phyloP scores from a whole-genome alignment of 2,888 invertebrate species.

The Dyspetes luteomarginatus region DNA sequence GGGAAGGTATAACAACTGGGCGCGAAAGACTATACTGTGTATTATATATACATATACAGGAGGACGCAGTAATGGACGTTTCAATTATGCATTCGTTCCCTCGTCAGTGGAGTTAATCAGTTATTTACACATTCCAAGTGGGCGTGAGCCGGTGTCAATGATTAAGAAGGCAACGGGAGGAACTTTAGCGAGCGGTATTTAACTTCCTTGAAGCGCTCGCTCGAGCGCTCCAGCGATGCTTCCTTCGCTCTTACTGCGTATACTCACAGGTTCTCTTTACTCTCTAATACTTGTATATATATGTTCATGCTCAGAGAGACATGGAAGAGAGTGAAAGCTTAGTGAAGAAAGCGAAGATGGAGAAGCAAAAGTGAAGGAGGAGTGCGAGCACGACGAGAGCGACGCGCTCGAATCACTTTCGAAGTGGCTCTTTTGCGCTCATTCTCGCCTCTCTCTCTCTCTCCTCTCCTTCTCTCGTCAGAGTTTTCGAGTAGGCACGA shows the following conservation, averaged over 20 bases:
- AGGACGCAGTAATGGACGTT: constrained; percentile 77
- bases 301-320: constrained; percentile 14
- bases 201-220: constrained; percentile 72
- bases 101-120: constrained; percentile 74
- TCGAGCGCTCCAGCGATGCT: constrained; percentile 60
- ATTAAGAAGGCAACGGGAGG: constrained; percentile 73
- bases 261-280: constrained; percentile 41
- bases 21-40: constrained; percentile 11
- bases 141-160: constrained; percentile 79
- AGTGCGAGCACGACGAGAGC: constrained; percentile 38
- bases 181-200: constrained; percentile 77
- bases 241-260: constrained; percentile 22
- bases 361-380: constrained; percentile 19
- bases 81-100: constrained; percentile 79
- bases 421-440: constrained; percentile 67
- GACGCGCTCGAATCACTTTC: constrained; percentile 69
- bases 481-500: constrained; percentile 52
- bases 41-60: constrained; percentile 63
- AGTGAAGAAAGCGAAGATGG: constrained; percentile 44
- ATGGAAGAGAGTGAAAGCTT: constrained; percentile 47
- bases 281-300: constrained; percentile 33
- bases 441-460: constrained; percentile 23
- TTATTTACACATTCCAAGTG: constrained; percentile 80
- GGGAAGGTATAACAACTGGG: constrained; percentile 43
- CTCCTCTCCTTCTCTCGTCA: constrained; percentile 47